Base-by-base conservation (phyloP, 2,113 vertebrate genomes). In the Tympanuchus pallidicinctus region DNA sequence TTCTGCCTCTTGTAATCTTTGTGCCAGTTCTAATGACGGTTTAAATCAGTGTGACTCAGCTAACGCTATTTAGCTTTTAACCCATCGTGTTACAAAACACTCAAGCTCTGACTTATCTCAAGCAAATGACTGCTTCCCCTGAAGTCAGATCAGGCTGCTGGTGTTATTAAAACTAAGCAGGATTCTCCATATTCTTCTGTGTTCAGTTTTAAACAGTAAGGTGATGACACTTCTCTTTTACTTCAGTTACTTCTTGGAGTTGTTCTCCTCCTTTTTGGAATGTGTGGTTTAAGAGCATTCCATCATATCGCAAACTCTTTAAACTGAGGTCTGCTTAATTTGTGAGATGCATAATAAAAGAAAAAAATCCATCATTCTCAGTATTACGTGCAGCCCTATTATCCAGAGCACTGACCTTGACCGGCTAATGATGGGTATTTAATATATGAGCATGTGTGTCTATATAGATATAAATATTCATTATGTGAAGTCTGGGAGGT, bases 381-480 rank as follows among this genome's bases (percentile, higher is more conserved):
- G 52, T 91, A 81, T 76, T 91, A 77, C 75, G 87, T 86, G 67
- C 69, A 89, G 69, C 57, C 94, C 78, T 61, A 81, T 89, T 95
- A 95, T 52, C 50, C 82, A 86, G 82, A 93, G 79, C 72, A 34
- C 36, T 94, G 94, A 94, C 96, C 94, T 91, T 93, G 95, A 89
- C 92, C 87, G 85, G 69, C 75, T 96, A 95, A 96, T 92, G 92
- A 94, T 94, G 89, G 90, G 67, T 88, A 94, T 95, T 95, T 94
- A 92, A 94, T 93, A 85, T 73, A 64, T 78, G n/a, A 94, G 61
- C 1, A 0, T 88, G 74, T 89, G 82, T 91, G 50, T 92, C 48
- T 92, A 81, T 77, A 74, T 52, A 89, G 93, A 87, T 78, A 92
- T 93, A 97, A 95, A 95, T 96, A 95, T 95, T 94, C 93, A 92